phyloP scores from a whole-genome alignment of 2,888 invertebrate genomes.

The Augiades crinisus region DNA sequence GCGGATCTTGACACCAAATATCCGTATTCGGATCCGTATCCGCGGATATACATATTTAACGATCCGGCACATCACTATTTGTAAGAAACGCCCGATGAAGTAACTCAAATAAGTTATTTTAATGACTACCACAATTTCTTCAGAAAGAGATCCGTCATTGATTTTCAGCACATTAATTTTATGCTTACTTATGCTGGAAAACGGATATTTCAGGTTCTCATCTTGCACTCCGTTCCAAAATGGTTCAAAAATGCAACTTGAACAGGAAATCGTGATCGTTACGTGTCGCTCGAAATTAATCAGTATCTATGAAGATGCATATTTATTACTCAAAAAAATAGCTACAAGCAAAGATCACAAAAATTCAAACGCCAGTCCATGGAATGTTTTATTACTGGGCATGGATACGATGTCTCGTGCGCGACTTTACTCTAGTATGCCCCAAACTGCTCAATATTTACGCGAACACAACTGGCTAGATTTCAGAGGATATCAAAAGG shows the following conservation, averaged over 20 bases:
- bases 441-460: conserved; percentile 85
- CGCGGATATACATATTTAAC: too few relatives aligned
- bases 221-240: conserved; percentile 42
- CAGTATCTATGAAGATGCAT: conserved; percentile 48
- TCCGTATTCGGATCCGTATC: too few relatives aligned
- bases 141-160: too few relatives aligned
- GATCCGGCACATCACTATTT: too few relatives aligned
- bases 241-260: conserved; percentile 37
- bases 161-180: too few relatives aligned
- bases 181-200: too few relatives aligned
- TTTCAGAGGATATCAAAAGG: conserved; percentile 86
- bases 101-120: too few relatives aligned
- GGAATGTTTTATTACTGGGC: conserved; percentile 87
- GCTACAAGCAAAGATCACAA: background rate
- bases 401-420: conserved; percentile 91
- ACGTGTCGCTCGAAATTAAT: conserved; percentile 37
- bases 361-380: conserved; percentile 31
- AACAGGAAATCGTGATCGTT: conserved; percentile 49
- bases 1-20: too few relatives aligned
- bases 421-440: conserved; percentile 88
- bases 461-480: conserved; percentile 85
- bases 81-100: too few relatives aligned
- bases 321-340: conserved; percentile 45
- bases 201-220: conserved; percentile 47
- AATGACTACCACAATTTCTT: too few relatives aligned